Base-by-base conservation (phyloP, 2,888 invertebrate species). In the Girardia tigrina region DNA sequence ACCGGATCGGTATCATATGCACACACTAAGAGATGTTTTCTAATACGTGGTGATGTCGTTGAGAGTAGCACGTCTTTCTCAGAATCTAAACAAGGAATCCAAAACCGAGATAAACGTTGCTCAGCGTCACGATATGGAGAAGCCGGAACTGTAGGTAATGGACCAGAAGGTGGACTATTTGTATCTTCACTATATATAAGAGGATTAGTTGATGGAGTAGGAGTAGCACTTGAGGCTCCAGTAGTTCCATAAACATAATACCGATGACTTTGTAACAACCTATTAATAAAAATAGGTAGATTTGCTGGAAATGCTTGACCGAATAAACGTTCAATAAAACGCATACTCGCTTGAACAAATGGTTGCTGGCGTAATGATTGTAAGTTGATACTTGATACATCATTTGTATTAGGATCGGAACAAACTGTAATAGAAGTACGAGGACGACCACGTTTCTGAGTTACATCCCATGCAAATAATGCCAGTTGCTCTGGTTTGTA, bases 221-320 rank as follows among this genome's bases (percentile, higher is more conserved):
- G 56, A 56, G 56, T 56, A n/a, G 56, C 56, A 56, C 56, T 23
- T 56, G 56, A 56, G 23, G 56, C 56, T 56, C 56, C 56, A 56
- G 56, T 56, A 56, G 56, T 56, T 56, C 56, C 56, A 56, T 56
- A 56, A 8, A 56, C 56, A 56, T 56, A 56, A 56, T 20, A 56
- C 23, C 56, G 56, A 56, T 56, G 74, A 26, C 74, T 42, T 26
- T 42, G 42, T 26, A 74, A 23, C 74, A 74, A 56, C 27, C 74
- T 42, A 26, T 74, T 74, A 26, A 74, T 74, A 36, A 74, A 74
- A 26, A 74, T 69, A 1, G 74, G 74, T 14, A 74, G 74, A 42
- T 74, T 74, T 23, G 42, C 74, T n/a, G 74, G 74, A 56, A 74
- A 74, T 16, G 74, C 74, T 69, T 74, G 74, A 56, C 56, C 56